A percentile compares a stretch with the other conserved stretches of the same genome.
Evolutionary conservation across 2,113 vertebrate species (phyloP).

Genomic region (Chaetodon auriga): DNA sequence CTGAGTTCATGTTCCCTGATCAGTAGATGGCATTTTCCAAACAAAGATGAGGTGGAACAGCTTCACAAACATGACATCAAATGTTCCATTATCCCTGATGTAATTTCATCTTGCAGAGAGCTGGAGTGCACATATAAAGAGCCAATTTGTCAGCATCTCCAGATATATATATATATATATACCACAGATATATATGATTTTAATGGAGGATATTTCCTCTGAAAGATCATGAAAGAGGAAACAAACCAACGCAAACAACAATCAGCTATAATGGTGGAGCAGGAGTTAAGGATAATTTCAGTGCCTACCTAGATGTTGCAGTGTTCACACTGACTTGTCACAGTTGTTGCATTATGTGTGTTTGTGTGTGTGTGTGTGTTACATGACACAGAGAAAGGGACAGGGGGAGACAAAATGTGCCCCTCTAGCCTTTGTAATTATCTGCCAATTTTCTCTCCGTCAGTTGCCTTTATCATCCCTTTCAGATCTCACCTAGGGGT

Average conservation of each 20-base stretch:
- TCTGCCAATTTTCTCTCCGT: conserved; percentile 83
- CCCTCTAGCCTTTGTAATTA: conserved; percentile 83
- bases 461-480: conserved; percentile 83
- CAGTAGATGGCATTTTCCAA: conserved; percentile 7
- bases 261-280: conserved; percentile 33
- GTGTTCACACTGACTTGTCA: conserved; percentile 42
- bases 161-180: neutral
- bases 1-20: neutral
- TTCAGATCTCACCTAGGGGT: conserved; percentile 83
- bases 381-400: conserved; percentile 65
- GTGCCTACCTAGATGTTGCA: conserved; percentile 51
- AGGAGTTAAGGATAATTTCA: conserved; percentile 48
- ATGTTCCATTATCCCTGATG: neutral
- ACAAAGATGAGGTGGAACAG: neutral
- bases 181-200: neutral
- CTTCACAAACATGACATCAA: conserved; percentile 12
- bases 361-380: conserved; percentile 15
- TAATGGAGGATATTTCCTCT: conserved; percentile 18
- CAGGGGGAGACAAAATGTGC: conserved; percentile 71
- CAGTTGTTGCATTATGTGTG: conserved; percentile 37
- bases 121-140: conserved; percentile 8
- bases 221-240: conserved; percentile 27
- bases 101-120: conserved; percentile 4
- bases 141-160: conserved; percentile 12
- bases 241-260: conserved; percentile 30